Evolutionary conservation across 2,113 vertebrate species (phyloP).

Genomic region (Gobiocypris rarus): DNA sequence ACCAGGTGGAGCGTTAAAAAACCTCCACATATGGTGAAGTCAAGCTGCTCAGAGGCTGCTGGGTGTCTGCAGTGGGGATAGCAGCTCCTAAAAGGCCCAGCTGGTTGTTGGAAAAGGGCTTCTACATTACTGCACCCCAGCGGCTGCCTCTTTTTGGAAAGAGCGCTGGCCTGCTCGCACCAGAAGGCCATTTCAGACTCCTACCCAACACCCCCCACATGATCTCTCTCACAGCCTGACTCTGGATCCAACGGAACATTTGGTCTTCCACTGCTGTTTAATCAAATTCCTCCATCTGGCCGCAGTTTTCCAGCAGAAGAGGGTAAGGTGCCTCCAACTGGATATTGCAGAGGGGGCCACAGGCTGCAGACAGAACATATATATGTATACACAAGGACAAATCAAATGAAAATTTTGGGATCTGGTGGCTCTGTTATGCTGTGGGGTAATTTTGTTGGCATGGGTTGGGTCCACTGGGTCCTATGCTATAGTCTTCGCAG

Average conservation of each 20-base stretch:
- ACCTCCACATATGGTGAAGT: constrained; percentile 99
- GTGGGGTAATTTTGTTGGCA: neutral
- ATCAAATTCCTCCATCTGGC: constrained; percentile 99
- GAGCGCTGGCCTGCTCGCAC: constrained; percentile 94
- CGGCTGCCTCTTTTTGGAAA: constrained; percentile 96
- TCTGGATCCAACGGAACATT: constrained; percentile 99
- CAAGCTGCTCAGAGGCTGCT: constrained; percentile 97
- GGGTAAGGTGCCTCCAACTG: constrained; percentile 96
- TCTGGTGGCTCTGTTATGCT: neutral
- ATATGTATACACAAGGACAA: constrained; percentile 44
- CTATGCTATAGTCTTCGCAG: neutral
- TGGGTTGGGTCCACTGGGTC: neutral
- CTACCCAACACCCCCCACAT: constrained; percentile 68
- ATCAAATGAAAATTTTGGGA: neutral
- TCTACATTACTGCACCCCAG: constrained; percentile 99
- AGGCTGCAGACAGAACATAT: constrained; percentile 94
- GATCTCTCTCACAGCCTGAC: constrained; percentile 87
- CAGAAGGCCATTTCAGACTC: constrained; percentile 99
- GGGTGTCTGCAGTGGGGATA: constrained; percentile 98
- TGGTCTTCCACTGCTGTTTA: constrained; percentile 99
- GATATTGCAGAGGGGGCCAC: constrained; percentile 87
- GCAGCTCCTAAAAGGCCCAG: constrained; percentile 99
- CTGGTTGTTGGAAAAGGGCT: constrained; percentile 98
- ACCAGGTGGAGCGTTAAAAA: constrained; percentile 89
- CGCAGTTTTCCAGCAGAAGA: constrained; percentile 92